phyloP scores from a whole-genome alignment of 2,888 invertebrate genomes.

The Lasioglossum villosulum region DNA sequence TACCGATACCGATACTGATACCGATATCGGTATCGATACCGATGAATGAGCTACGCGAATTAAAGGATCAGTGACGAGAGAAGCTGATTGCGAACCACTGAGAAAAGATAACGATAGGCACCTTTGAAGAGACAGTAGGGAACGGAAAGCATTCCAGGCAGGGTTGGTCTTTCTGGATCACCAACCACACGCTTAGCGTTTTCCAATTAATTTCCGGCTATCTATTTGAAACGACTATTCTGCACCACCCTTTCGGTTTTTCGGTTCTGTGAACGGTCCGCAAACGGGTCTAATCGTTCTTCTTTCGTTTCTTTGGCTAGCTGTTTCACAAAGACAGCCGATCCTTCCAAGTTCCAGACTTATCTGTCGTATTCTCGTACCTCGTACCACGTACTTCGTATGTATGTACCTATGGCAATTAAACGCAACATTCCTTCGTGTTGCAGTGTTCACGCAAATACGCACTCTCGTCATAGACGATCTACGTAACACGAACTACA shows the following conservation, averaged over 20 bases:
- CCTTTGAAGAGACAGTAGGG: conserved; percentile 49
- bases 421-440: conserved; percentile 68
- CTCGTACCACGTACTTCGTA: conserved; percentile 45
- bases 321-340: conserved; percentile 2
- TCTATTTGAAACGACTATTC: neutral
- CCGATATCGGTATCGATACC: neutral
- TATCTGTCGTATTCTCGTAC: conserved; percentile 40
- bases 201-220: conserved; percentile 50
- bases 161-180: conserved; percentile 37
- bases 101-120: conserved; percentile 16
- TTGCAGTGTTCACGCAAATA: conserved; percentile 60
- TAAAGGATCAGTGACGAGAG: neutral
- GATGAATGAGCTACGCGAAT: neutral
- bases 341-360: conserved; percentile 17
- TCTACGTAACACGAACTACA: conserved; percentile 42
- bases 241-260: conserved; percentile 33
- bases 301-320: neutral
- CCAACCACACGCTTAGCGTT: conserved; percentile 72
- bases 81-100: neutral
- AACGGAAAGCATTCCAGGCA: conserved; percentile 53
- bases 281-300: conserved; percentile 7
- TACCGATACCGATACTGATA: neutral
- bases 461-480: conserved; percentile 59
- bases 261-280: conserved; percentile 21
- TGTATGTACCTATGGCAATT: neutral